These are phyloP conservation scores for Lasioglossum vierecki DNA, from an alignment of 2,888 invertebrate species.

Conservation along the genomic window DNA sequence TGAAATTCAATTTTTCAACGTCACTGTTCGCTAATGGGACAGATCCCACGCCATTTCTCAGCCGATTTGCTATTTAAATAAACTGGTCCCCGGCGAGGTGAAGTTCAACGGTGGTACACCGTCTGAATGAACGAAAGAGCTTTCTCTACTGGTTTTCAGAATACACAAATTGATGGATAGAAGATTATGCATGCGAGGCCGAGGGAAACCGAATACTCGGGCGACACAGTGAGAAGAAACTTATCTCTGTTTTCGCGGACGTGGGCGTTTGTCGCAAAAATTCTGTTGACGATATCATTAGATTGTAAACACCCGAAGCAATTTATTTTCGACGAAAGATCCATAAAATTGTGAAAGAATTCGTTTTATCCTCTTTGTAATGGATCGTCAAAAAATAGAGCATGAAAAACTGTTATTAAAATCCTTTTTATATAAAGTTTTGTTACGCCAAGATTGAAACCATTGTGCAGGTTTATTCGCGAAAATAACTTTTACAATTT, in stretches of 20 bases:
- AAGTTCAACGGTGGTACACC: slow-evolving; percentile 18
- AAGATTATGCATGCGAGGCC: not conserved
- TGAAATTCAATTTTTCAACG: slow-evolving; percentile 16
- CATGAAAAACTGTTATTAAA: not conserved
- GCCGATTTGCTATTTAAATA: slow-evolving; percentile 19
- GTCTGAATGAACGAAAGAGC: slow-evolving; percentile 10
- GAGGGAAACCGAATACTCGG: slow-evolving; percentile 14
- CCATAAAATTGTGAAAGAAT: not conserved
- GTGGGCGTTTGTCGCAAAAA: slow-evolving; percentile 70
- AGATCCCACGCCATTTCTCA: slow-evolving; percentile 17
- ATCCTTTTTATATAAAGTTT: not conserved
- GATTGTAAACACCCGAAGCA: slow-evolving; percentile 45
- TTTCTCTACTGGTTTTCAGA: slow-evolving; percentile 38
- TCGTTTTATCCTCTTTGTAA: not conserved
- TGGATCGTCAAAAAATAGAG: not conserved
- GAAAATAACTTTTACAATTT: slow-evolving; percentile 67
- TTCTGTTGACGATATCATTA: slow-evolving; percentile 76
- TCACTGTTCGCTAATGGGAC: slow-evolving; percentile 13
- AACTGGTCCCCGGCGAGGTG: slow-evolving; percentile 17
- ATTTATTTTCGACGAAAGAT: slow-evolving; percentile 32
- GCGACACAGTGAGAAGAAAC: slow-evolving; percentile 10
- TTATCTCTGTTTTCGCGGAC: slow-evolving; percentile 62
- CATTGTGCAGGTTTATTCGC: slow-evolving; percentile 34
- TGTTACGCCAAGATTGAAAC: not conserved
- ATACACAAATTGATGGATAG: slow-evolving; percentile 23